Evolutionary conservation across 1,140 invertebrate genomes (phyloP).

Genomic region (Trachymyrmex septentrionalis): DNA sequence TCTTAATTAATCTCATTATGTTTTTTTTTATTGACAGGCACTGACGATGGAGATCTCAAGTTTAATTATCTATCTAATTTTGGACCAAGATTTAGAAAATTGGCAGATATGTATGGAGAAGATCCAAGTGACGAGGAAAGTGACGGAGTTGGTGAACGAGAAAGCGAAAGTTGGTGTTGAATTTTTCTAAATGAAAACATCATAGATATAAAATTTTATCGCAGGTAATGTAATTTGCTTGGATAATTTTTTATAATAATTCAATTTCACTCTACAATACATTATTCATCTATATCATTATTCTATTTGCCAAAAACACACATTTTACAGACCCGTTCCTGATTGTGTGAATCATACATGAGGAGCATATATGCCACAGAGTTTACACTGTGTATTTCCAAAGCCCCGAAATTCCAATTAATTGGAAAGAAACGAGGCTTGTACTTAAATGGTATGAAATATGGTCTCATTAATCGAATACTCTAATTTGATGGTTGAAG

Average conservation of each 20-base stretch:
- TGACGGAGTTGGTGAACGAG: conserved; percentile 89
- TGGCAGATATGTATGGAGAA: conserved; percentile 99
- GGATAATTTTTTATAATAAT: conserved; percentile 3
- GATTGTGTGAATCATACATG: not conserved
- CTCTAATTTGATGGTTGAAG: not conserved
- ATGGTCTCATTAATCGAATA: conserved; percentile 23
- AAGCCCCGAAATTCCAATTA: not conserved
- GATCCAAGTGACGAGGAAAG: conserved; percentile 94
- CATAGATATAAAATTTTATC: conserved; percentile 44
- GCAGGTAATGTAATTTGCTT: conserved; percentile 3
- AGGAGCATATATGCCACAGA: not conserved
- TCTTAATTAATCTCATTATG: not conserved
- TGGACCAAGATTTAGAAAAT: conserved; percentile 97
- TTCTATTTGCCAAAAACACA: conserved; percentile 4
- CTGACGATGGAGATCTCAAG: conserved; percentile 97
- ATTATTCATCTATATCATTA: not conserved
- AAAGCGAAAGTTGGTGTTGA: conserved; percentile 92
- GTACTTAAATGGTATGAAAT: conserved; percentile 40
- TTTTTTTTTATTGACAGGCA: conserved; percentile 87
- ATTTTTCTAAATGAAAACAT: conserved; percentile 34
- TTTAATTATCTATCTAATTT: conserved; percentile 99
- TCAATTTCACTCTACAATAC: not conserved
- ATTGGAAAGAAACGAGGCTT: conserved; percentile 27
- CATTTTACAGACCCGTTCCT: conserved; percentile 18
- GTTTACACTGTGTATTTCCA: not conserved